phyloP scores from a whole-genome alignment of 1,140 invertebrate species.

The Nephila pilipes region DNA sequence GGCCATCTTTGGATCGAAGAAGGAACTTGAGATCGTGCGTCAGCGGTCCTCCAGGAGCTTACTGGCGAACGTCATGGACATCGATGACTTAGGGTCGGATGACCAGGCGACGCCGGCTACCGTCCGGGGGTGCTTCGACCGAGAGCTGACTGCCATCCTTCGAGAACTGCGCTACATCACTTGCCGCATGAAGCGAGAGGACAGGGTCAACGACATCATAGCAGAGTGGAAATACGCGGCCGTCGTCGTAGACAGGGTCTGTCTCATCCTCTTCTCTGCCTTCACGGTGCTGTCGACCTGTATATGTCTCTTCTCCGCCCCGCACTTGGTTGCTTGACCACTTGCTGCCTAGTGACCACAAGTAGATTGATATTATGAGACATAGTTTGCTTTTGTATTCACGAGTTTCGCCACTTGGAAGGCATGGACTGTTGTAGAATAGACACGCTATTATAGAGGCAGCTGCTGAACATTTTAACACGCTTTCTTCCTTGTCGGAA shows the following conservation, averaged over 20 bases:
- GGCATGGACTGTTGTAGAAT: background rate
- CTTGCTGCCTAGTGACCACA: background rate
- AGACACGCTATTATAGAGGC: slow-evolving; percentile 1
- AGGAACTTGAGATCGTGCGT: slow-evolving; percentile 90
- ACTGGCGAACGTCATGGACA: slow-evolving; percentile 96
- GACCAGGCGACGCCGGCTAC: slow-evolving; percentile 81
- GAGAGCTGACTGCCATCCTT: slow-evolving; percentile 95
- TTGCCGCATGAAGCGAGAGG: slow-evolving; percentile 91
- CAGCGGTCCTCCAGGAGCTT: slow-evolving; percentile 96
- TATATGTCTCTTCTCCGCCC: slow-evolving; percentile 96
- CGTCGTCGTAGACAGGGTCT: slow-evolving; percentile 99
- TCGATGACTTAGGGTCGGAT: slow-evolving; percentile 86
- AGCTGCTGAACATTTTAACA: slow-evolving; percentile 15
- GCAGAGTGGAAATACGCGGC: slow-evolving; percentile 99
- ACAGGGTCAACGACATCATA: slow-evolving; percentile 92
- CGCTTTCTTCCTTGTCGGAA: background rate
- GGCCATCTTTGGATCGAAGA: slow-evolving; percentile 85
- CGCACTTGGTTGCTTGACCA: slow-evolving; percentile 91
- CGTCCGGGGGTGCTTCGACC: slow-evolving; percentile 79
- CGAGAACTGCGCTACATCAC: slow-evolving; percentile 98
- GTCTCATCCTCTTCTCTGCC: slow-evolving; percentile 98
- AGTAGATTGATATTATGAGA: too few species aligned
- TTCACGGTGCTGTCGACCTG: slow-evolving; percentile 98
- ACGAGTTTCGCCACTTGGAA: background rate
- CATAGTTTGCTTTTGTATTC: background rate